Base-by-base conservation (phyloP, 2,888 invertebrate genomes). In the Stictocephala bisonia region DNA sequence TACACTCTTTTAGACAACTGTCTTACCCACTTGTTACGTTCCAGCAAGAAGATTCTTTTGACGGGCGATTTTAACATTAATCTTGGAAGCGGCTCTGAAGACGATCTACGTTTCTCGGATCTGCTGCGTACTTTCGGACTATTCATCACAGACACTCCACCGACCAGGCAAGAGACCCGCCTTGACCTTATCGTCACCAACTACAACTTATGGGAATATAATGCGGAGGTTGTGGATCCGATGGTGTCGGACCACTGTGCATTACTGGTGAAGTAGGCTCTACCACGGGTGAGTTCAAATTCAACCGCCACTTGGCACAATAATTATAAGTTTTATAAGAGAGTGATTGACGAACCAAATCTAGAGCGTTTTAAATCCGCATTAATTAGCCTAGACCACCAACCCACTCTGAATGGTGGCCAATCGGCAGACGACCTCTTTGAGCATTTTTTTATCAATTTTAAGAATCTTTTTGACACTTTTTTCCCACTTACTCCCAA, bases 61-160 rank as follows among this genome's bases (percentile, higher is more conserved):
- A 27, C 26, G 2, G 26, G 53, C 3, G 53, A 53, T n/a, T 53
- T 53, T n/a, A 53, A 53, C n/a, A 27, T 53, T n/a, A n/a, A n/a
- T n/a, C n/a, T n/a, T n/a, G n/a, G n/a, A n/a, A n/a, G n/a, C n/a
- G n/a, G n/a, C n/a, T n/a, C n/a, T n/a, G n/a, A n/a, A n/a, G n/a
- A n/a, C n/a, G n/a, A n/a, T n/a, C n/a, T n/a, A n/a, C 20, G 22
- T 3, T 53, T 53, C 6, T 6, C 15, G 15, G 24, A 53, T 26
- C n/a, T n/a, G n/a, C n/a, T n/a, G n/a, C 4, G 53, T 15, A 4
- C 11, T 1, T 27, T 26, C n/a, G 53, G 53, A n/a, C 53, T 53
- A 11, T 53, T 53, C 53, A n/a, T 53, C n/a, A 26, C 53, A 3
- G 15, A 7, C 4, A n/a, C 15, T 24, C 26, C 53, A 22, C 18